Conservation (phyloP, 2,797 vertebrate species). For the Tapirus indicus region DNA sequence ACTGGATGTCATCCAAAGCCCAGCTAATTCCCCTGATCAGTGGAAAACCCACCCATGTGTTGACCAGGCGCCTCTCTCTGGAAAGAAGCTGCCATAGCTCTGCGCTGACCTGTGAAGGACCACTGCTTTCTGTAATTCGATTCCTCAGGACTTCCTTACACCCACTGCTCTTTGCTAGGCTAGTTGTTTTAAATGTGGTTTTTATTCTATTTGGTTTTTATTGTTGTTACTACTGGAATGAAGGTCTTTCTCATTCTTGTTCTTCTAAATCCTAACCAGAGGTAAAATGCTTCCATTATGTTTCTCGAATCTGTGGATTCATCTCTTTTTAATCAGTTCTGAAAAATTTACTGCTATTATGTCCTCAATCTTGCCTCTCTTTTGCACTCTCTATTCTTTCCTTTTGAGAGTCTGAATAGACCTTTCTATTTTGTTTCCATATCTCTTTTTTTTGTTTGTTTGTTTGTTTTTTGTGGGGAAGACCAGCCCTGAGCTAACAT, state of each 20-base stretch:
- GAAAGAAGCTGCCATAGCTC: no score
- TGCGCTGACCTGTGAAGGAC: background rate
- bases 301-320: background rate
- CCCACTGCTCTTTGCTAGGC: background rate
- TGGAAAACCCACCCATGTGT: no score
- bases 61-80: background rate
- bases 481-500: no score
- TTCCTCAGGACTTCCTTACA: background rate
- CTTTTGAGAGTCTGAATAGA: background rate
- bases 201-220: background rate
- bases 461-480: no score
- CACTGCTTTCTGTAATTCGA: background rate
- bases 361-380: background rate
- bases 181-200: background rate
- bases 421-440: background rate
- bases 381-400: background rate
- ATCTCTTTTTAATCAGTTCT: background rate
- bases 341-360: background rate
- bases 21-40: background rate
- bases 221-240: background rate
- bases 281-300: background rate
- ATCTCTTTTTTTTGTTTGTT: no score
- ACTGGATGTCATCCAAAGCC: background rate
- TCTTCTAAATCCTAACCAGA: background rate
- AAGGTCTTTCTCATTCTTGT: background rate